Conservation (phyloP, 2,888 invertebrate species). For the Leucophenga montana region DNA sequence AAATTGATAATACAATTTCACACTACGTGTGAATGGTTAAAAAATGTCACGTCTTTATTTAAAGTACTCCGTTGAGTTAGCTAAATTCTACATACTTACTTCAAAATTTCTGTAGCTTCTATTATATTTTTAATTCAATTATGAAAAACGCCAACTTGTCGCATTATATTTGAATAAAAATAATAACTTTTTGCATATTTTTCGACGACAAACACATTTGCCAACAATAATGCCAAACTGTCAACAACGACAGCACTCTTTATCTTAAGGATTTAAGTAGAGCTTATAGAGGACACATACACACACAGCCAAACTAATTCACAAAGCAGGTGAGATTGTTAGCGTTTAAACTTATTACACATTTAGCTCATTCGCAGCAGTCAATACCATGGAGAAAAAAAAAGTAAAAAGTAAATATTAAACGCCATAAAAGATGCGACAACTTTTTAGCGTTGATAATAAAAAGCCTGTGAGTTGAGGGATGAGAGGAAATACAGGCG, state of each 20-base stretch:
- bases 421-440: conserved; percentile 21
- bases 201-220: neutral
- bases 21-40: no score
- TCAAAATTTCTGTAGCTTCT: no score
- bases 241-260: conserved; percentile 5
- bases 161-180: no score
- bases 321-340: conserved; percentile 48
- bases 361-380: conserved; percentile 29
- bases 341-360: conserved; percentile 57
- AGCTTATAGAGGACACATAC: conserved; percentile 44
- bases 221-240: neutral
- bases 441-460: neutral
- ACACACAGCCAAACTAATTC: conserved; percentile 21
- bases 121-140: no score
- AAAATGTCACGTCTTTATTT: no score
- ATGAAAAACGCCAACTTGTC: no score
- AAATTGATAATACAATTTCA: no score
- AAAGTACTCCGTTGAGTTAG: no score
- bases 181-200: neutral
- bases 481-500: neutral
- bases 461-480: neutral
- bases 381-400: neutral
- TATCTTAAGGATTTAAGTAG: conserved; percentile 56
- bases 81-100: no score
- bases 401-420: neutral